Evolutionary conservation across 2,888 invertebrate species (phyloP).

Genomic region (Aphodius granarius): DNA sequence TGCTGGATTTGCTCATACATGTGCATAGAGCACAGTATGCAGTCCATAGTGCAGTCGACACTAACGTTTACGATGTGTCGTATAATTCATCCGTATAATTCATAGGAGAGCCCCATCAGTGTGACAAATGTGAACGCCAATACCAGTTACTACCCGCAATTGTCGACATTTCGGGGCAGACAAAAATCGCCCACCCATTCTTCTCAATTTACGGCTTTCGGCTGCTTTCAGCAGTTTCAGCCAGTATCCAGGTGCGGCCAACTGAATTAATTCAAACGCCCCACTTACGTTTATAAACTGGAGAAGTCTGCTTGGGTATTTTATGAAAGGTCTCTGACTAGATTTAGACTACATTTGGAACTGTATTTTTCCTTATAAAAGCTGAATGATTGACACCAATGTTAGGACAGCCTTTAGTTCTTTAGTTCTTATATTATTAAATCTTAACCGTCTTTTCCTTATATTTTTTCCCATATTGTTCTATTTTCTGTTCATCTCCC

Average conservation of each 20-base stretch:
- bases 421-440: not conserved
- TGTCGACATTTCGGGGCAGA: conserved; percentile 36
- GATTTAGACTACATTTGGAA: too few relatives aligned
- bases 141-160: conserved; percentile 44
- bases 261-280: not conserved
- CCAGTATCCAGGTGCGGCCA: not conserved
- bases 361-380: too few relatives aligned
- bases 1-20: not conserved
- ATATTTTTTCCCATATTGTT: not conserved
- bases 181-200: conserved; percentile 43
- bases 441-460: not conserved
- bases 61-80: conserved; percentile 23
- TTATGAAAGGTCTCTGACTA: too few relatives aligned
- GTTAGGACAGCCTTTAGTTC: too few relatives aligned
- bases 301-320: not conserved
- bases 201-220: conserved; percentile 41
- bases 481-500: not conserved
- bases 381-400: too few relatives aligned
- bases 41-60: not conserved
- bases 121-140: conserved; percentile 47
- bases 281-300: not conserved
- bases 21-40: not conserved
- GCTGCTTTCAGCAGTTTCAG: conserved; percentile 35
- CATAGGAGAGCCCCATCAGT: conserved; percentile 38
- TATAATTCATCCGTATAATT: conserved; percentile 43